Percentiles rank a stretch among this genome's conserved stretches.
Evolutionary conservation across 2,113 vertebrate species (phyloP).

Genomic region (Chroicocephalus ridibundus): DNA sequence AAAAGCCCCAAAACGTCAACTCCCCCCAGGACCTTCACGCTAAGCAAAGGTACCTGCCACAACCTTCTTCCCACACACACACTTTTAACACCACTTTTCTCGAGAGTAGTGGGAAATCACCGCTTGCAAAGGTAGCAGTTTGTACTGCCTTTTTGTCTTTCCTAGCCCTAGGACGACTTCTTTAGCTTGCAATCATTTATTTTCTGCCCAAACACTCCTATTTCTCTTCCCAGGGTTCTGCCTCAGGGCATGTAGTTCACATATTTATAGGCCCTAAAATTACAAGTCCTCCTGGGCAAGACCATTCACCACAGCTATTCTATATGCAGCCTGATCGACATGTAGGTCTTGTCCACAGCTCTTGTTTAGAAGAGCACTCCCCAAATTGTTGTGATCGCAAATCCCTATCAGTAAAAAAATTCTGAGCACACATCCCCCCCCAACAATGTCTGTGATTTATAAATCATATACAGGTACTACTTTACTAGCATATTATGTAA

Average conservation of each 20-base stretch:
- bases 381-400: neutral
- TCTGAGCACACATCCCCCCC: neutral
- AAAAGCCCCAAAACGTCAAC: neutral
- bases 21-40: rapidly evolving
- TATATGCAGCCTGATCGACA: neutral
- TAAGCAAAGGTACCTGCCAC: neutral
- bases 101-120: neutral
- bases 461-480: neutral
- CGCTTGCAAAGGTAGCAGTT: neutral
- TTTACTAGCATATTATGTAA: neutral
- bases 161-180: neutral
- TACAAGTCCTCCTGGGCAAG: neutral
- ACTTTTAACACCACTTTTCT: neutral
- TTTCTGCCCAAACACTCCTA: neutral
- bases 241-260: neutral
- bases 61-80: neutral
- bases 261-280: neutral
- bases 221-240: neutral
- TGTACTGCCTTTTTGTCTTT: neutral
- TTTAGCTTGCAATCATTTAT: neutral
- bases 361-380: neutral
- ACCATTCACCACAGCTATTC: neutral
- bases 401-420: rapidly evolving
- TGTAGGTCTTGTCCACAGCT: neutral
- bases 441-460: neutral